A percentile compares a stretch with the other conserved stretches of the same genome.
Conservation (phyloP, 2,888 invertebrate genomes). For the Troglohyphantes excavatus region DNA sequence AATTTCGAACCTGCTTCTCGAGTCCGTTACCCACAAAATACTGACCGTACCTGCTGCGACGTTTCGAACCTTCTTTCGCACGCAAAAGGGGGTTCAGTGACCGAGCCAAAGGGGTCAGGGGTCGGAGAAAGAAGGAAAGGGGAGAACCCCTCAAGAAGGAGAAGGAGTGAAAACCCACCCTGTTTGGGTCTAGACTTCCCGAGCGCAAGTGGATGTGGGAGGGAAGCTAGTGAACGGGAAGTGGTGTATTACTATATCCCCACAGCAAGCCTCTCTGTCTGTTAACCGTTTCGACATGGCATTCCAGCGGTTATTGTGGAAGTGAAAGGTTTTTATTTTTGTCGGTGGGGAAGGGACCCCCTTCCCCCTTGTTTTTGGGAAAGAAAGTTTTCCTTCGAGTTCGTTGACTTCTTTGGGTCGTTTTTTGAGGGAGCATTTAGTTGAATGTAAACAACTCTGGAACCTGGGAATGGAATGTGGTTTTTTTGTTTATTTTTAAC, state of each 20-base stretch:
- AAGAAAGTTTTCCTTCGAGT: constrained; percentile 14
- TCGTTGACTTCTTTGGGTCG: constrained; percentile 20
- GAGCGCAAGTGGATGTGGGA: constrained; percentile 39
- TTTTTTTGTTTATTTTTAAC: too few species aligned
- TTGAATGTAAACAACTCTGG: background rate
- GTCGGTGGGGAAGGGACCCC: background rate
- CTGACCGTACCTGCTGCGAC: constrained; percentile 55
- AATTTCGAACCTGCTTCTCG: constrained; percentile 12
- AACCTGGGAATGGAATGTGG: background rate
- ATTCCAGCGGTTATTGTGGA: constrained; percentile 58
- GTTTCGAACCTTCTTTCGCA: background rate
- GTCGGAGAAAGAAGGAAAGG: constrained; percentile 60
- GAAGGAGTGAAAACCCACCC: constrained; percentile 56
- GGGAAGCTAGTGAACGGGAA: constrained; percentile 66
- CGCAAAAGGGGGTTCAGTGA: constrained; percentile 59
- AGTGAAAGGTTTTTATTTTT: constrained; percentile 40
- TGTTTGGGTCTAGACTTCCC: constrained; percentile 60
- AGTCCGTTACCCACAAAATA: constrained; percentile 27
- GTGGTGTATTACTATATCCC: constrained; percentile 2
- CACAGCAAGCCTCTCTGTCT: constrained; percentile 20
- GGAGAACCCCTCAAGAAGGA: constrained; percentile 24
- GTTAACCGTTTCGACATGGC: constrained; percentile 70
- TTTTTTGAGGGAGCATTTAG: constrained; percentile 3
- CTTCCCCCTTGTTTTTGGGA: constrained; percentile 12
- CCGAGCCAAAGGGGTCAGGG: constrained; percentile 62